These are phyloP conservation scores for Leucoraja ocellata DNA, from an alignment of 2,797 vertebrate genomes.

Conservation along the genomic window DNA sequence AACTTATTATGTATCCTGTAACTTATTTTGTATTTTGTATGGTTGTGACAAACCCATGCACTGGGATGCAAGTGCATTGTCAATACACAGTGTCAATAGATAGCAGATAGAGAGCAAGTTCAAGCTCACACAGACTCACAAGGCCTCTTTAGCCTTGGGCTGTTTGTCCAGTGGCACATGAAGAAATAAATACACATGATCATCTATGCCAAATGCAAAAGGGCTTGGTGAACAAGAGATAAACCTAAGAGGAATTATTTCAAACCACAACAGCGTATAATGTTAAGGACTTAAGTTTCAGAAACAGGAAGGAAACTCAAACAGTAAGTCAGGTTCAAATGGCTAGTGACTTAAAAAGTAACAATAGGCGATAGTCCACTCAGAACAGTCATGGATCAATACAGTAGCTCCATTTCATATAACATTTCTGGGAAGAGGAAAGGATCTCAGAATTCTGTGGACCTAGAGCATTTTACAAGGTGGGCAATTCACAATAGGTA, in stretches of 20 bases:
- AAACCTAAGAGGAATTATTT: not conserved
- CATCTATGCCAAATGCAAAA: not conserved
- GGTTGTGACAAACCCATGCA: not conserved
- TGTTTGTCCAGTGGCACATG: not conserved
- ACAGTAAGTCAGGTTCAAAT: not conserved
- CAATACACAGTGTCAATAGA: not conserved
- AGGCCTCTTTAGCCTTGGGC: not conserved
- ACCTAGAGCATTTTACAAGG: not conserved
- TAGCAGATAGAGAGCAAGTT: not conserved
- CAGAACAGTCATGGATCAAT: not conserved
- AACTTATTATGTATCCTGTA: not conserved
- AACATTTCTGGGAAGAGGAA: not conserved
- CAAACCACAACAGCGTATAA: not conserved
- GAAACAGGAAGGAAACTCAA: conserved; percentile 13
- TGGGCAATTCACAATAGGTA: not conserved
- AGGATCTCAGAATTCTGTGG: no score
- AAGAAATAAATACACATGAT: not conserved
- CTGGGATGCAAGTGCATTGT: not conserved
- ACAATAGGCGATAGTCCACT: not conserved
- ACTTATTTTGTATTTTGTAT: not conserved
- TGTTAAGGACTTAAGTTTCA: not conserved
- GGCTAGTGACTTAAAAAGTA: not conserved
- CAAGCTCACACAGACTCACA: not conserved
- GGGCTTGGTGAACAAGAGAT: not conserved
- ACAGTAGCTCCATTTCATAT: not conserved